A percentile compares a stretch with the other conserved stretches of the same genome.
Evolutionary conservation across 2,888 invertebrate species (phyloP).

Genomic region (Drosophila meridiana): DNA sequence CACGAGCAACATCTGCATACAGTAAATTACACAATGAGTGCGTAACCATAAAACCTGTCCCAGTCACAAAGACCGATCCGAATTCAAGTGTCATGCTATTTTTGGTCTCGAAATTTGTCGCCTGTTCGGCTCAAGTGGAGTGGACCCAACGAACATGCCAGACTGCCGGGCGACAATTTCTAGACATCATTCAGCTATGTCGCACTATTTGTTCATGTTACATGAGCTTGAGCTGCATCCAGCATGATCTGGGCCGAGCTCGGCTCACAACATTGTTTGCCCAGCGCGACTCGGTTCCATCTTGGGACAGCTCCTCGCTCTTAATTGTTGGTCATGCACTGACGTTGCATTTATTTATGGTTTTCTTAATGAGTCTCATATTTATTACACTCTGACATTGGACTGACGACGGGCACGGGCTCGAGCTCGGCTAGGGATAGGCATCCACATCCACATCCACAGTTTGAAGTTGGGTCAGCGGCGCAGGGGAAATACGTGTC

Average conservation of each 20-base stretch:
- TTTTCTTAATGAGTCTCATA: slow-evolving; percentile 81
- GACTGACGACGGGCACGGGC: slow-evolving; percentile 58
- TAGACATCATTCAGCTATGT: slow-evolving; percentile 48
- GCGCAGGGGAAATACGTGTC: slow-evolving; percentile 73
- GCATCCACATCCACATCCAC: slow-evolving; percentile 34
- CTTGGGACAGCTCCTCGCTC: slow-evolving; percentile 61
- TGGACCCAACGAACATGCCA: slow-evolving; percentile 56
- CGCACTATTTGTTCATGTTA: slow-evolving; percentile 73
- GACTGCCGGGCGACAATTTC: slow-evolving; percentile 73
- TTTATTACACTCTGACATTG: slow-evolving; percentile 66
- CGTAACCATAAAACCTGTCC: slow-evolving; percentile 74
- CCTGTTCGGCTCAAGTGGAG: slow-evolving; percentile 67
- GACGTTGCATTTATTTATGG: slow-evolving; percentile 81
- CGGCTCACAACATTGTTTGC: slow-evolving; percentile 35
- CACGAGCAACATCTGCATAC: slow-evolving; percentile 67
- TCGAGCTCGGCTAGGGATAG: background rate
- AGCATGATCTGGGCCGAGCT: slow-evolving; percentile 43
- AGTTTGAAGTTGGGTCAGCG: slow-evolving; percentile 40
- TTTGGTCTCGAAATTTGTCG: slow-evolving; percentile 71
- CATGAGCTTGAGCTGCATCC: slow-evolving; percentile 43
- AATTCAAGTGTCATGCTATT: slow-evolving; percentile 78
- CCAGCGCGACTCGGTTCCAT: slow-evolving; percentile 26
- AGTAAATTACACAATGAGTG: slow-evolving; percentile 69
- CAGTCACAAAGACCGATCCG: slow-evolving; percentile 45
- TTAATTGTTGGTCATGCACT: slow-evolving; percentile 76